Percentiles rank a stretch among this genome's conserved stretches.
Conservation (phyloP, 2,797 vertebrate species). For the Avahi laniger region DNA sequence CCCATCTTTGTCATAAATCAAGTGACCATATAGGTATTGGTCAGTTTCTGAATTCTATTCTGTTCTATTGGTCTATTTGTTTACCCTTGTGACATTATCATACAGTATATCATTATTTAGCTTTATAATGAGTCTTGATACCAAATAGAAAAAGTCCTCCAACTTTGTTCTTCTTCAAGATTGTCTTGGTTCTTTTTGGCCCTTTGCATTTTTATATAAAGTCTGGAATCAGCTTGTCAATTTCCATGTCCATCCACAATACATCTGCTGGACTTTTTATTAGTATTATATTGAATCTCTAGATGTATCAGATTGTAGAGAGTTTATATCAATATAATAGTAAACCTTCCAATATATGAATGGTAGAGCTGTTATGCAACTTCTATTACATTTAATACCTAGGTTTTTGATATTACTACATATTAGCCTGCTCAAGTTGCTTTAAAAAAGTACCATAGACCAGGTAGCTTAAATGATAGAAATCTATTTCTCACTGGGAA, state of each 20-base stretch:
- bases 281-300: neutral
- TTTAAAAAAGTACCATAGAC: neutral
- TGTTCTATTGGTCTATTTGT: neutral
- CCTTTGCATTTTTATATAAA: neutral
- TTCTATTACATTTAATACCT: neutral
- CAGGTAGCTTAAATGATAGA: neutral
- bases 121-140: neutral
- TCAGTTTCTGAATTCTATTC: neutral
- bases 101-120: neutral
- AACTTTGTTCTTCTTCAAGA: neutral
- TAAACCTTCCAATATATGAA: neutral
- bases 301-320: neutral
- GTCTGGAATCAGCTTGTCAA: neutral
- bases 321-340: neutral
- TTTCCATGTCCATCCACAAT: neutral
- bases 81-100: neutral
- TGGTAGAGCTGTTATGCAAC: neutral
- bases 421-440: neutral
- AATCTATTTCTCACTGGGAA: neutral
- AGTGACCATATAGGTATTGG: accelerated
- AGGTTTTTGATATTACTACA: neutral
- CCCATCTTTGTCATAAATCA: neutral
- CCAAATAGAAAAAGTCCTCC: neutral
- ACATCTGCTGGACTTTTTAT: neutral
- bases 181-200: neutral